Evolutionary conservation across 2,797 vertebrate species (phyloP), one percentile per base, ranked within the genome.

Genomic region (Dallia pectoralis): DNA sequence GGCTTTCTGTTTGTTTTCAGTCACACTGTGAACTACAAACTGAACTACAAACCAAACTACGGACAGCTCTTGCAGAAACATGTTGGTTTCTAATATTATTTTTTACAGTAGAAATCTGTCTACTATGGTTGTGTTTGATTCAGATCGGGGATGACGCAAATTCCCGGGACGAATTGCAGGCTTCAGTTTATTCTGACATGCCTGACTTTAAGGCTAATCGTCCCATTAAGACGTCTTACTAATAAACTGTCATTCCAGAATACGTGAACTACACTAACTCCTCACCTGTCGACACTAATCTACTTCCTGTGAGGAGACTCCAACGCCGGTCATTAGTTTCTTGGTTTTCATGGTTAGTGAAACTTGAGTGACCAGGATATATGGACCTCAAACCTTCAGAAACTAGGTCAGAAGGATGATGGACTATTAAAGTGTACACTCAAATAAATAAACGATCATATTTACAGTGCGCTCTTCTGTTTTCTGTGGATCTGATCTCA

Each of bases 391-490:
- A 80, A 80, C 87, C 89, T 91, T 82, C 76, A 71, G 80, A 87
- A 36, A n/a, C 70, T 44, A 88, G 82, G 80, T 84, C 81, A 84
- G 86, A 86, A 62, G 82, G 84, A 90, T 87, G 81, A 84, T 85
- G 77, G 79, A 87, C 87, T 87, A 82, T 83, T 87, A 81, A 91
- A 92, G 81, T 93, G 88, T 86, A 91, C 84, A 89, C 84, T 90
- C 82, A 78, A 92, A 94, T 90, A 78, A 92, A 94, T 90, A 92
- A 94, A 92, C 85, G 89, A 89, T 89, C 78, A 90, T 87, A 87
- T 91, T 88, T 88, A 88, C 84, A 86, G 82, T 27, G 67, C 15
- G 82, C 70, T 71, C 47, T 32, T n/a, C 68, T 82, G 15, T 67
- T 83, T 83, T 76, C 14, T 71, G 22, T 59, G n/a, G 53, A 25